phyloP scores from a whole-genome alignment of 2,888 invertebrate species.

The Corythucha ciliata region DNA sequence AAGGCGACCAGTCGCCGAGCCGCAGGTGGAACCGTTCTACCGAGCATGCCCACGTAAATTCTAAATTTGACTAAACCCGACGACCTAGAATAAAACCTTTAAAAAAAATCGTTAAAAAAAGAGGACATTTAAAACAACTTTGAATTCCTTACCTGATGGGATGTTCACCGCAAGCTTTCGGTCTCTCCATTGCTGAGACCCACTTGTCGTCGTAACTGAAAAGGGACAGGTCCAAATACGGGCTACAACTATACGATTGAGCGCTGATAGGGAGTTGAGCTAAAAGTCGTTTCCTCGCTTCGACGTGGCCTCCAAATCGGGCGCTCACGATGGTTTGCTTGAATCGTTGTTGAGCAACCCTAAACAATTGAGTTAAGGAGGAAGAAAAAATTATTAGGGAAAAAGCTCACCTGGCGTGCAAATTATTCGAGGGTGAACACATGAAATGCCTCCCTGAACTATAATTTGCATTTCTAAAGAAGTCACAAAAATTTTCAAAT shows the following conservation, averaged over 20 bases:
- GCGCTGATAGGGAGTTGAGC: constrained; percentile 89
- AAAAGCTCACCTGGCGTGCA: constrained; percentile 54
- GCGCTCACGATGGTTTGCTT: constrained; percentile 82
- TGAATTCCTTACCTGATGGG: constrained; percentile 64
- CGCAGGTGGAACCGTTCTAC: constrained; percentile 55
- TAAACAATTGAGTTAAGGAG: constrained; percentile 34
- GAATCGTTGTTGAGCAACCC: constrained; percentile 58
- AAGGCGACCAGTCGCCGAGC: constrained; percentile 80
- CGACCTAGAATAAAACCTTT: constrained; percentile 77
- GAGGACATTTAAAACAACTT: constrained; percentile 3
- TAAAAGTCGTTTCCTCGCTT: constrained; percentile 79
- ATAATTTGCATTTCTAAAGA: constrained; percentile 79
- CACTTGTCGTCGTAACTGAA: constrained; percentile 94
- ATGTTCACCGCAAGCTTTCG: constrained; percentile 84
- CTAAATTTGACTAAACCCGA: constrained; percentile 67
- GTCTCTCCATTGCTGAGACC: constrained; percentile 90
- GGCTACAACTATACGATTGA: constrained; percentile 86
- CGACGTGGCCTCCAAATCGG: constrained; percentile 77
- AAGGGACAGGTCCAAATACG: constrained; percentile 81
- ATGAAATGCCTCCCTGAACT: constrained; percentile 77
- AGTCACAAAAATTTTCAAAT: constrained; percentile 85
- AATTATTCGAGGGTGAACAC: constrained; percentile 84
- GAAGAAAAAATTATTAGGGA: background rate
- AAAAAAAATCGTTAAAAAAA: too few relatives aligned
- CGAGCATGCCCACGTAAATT: constrained; percentile 55